phyloP scores from a whole-genome alignment of 2,113 vertebrate genomes.

The Cebus imitator region DNA sequence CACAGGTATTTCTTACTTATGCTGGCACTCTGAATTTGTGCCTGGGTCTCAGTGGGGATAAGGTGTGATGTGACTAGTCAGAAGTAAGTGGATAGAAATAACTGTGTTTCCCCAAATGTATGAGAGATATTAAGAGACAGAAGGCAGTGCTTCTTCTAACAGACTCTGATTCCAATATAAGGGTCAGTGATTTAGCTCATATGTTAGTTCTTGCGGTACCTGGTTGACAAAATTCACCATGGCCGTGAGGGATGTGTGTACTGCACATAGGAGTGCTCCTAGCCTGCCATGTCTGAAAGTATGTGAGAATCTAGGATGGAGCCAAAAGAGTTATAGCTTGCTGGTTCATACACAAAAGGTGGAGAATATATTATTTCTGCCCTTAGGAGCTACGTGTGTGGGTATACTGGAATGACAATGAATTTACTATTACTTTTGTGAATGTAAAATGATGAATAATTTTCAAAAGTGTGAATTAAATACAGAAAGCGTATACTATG shows the following conservation, averaged over 20 bases:
- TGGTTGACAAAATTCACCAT: background rate
- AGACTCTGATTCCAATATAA: background rate
- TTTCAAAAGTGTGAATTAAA: constrained; percentile 44
- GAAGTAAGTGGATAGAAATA: background rate
- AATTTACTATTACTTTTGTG: constrained; percentile 29
- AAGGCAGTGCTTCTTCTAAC: background rate
- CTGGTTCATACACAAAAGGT: background rate
- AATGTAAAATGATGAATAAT: constrained; percentile 32
- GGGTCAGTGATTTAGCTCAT: background rate
- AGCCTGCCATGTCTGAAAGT: background rate
- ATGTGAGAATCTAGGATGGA: background rate
- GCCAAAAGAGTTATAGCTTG: background rate
- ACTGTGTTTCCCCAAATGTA: background rate
- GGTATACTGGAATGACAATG: background rate
- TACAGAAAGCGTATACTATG: constrained; percentile 48
- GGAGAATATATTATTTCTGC: background rate
- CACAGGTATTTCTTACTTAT: background rate
- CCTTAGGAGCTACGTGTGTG: background rate
- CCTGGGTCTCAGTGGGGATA: background rate
- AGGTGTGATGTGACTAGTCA: background rate
- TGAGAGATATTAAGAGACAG: background rate
- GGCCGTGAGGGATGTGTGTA: background rate
- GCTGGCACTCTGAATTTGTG: background rate
- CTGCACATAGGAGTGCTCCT: background rate
- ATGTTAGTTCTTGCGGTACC: background rate